Conservation (phyloP, 2,113 vertebrate genomes). For the Mohoua ochrocephala region DNA sequence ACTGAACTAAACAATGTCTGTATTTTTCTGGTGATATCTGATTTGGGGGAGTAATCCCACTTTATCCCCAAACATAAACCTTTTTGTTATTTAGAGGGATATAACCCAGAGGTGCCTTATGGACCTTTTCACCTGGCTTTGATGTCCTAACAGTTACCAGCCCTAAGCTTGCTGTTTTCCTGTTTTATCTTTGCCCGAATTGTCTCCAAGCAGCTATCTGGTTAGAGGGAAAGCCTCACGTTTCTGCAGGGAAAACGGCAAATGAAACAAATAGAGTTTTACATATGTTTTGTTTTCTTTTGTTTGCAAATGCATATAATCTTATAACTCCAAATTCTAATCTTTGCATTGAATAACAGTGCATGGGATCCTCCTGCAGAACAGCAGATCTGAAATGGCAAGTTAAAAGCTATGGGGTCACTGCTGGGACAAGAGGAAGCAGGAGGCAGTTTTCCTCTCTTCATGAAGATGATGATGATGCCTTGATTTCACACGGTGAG, state of each 20-base stretch:
- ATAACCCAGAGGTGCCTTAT: background rate
- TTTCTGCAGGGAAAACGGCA: background rate
- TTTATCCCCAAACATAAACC: slow-evolving; percentile 18
- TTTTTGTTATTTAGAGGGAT: background rate
- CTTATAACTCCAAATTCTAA: background rate
- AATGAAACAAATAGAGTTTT: background rate
- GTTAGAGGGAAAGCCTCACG: background rate
- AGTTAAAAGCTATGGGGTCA: background rate
- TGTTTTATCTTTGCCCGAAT: background rate
- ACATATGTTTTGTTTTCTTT: background rate
- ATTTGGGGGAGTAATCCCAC: slow-evolving; percentile 24
- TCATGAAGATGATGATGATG: background rate
- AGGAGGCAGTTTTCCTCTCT: slow-evolving; percentile 4
- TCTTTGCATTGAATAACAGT: background rate
- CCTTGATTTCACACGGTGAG: slow-evolving; percentile 11
- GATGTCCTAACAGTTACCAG: slow-evolving; percentile 3
- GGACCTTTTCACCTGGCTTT: slow-evolving; percentile 48
- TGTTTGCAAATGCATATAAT: background rate
- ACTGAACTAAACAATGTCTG: background rate
- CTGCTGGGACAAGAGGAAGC: background rate
- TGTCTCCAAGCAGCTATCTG: background rate
- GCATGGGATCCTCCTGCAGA: background rate
- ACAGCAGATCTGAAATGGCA: background rate
- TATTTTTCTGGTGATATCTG: slow-evolving; percentile 11
- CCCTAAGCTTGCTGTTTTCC: background rate